Conservation (phyloP, 2,113 vertebrate species). For the Scortum barcoo region DNA sequence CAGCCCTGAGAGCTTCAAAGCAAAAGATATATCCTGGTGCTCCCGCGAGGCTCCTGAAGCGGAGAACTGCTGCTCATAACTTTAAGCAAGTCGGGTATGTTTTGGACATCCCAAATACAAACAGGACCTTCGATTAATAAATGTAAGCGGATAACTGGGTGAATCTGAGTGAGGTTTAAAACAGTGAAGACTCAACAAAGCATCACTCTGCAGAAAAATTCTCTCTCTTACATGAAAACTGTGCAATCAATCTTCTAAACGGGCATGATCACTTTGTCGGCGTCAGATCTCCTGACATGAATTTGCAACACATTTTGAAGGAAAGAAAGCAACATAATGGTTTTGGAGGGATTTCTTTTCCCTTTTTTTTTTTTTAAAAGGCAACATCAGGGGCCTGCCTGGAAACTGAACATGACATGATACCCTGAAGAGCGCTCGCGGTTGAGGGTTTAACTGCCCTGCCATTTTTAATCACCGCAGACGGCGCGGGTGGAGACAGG, state of each 20-base stretch:
- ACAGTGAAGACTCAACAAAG: conserved; percentile 33
- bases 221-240: conserved; percentile 18
- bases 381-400: conserved; percentile 19
- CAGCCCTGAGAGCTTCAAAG: conserved; percentile 72
- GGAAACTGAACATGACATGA: conserved; percentile 53
- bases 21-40: conserved; percentile 64
- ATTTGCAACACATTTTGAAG: conserved; percentile 34
- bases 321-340: conserved; percentile 6
- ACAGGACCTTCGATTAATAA: conserved; percentile 1
- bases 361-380: conserved; percentile 22
- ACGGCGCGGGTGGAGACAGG: conserved; percentile 41
- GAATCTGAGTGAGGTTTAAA: conserved; percentile 30
- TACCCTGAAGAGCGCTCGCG: conserved; percentile 27
- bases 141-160: conserved; percentile 6
- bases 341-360: no score
- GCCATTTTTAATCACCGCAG: conserved; percentile 65
- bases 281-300: conserved; percentile 26
- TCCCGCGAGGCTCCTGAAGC: conserved; percentile 55
- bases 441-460: conserved; percentile 64
- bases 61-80: conserved; percentile 55
- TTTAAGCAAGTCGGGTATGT: conserved; percentile 28
- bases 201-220: background rate
- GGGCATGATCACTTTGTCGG: conserved; percentile 9
- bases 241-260: background rate
- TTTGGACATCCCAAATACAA: conserved; percentile 36